Evolutionary conservation across 2,113 vertebrate genomes (phyloP).

Genomic region (Tragelaphus imberbis): DNA sequence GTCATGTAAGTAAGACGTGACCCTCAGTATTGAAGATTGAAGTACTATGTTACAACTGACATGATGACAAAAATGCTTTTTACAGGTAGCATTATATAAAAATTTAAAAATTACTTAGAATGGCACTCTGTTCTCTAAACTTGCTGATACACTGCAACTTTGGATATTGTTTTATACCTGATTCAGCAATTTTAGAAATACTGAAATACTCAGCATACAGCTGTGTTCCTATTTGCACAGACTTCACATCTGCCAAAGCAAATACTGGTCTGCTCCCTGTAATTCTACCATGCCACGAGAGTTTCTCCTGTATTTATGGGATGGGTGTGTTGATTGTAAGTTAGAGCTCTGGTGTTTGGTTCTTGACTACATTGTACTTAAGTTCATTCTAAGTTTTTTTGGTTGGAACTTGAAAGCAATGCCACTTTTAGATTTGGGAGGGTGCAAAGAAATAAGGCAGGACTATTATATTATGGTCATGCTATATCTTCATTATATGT

Average conservation of each 20-base stretch:
- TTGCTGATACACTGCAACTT: constrained; percentile 12
- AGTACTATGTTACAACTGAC: neutral
- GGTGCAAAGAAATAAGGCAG: constrained; percentile 27
- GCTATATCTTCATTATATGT: neutral
- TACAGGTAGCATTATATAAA: neutral
- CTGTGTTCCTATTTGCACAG: constrained; percentile 64
- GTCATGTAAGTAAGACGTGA: neutral
- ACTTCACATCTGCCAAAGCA: constrained; percentile 72
- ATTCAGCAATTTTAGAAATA: constrained; percentile 48
- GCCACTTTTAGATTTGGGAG: constrained; percentile 63
- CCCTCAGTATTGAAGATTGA: neutral
- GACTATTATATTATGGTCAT: neutral
- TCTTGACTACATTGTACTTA: constrained; percentile 57
- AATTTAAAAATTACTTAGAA: neutral
- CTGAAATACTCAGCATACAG: constrained; percentile 34
- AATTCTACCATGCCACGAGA: constrained; percentile 70
- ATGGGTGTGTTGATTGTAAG: constrained; percentile 63
- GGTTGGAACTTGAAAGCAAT: constrained; percentile 64
- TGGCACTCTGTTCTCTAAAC: constrained; percentile 14
- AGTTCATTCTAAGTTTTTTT: constrained; percentile 51
- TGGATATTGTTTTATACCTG: neutral
- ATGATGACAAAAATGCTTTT: neutral
- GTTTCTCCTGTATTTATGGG: constrained; percentile 68
- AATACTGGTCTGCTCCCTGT: constrained; percentile 69
- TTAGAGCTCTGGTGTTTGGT: constrained; percentile 65